Percentiles rank a stretch among this genome's conserved stretches.
Conservation (phyloP, 1,140 invertebrate species). For the Drosophila sucinea region DNA sequence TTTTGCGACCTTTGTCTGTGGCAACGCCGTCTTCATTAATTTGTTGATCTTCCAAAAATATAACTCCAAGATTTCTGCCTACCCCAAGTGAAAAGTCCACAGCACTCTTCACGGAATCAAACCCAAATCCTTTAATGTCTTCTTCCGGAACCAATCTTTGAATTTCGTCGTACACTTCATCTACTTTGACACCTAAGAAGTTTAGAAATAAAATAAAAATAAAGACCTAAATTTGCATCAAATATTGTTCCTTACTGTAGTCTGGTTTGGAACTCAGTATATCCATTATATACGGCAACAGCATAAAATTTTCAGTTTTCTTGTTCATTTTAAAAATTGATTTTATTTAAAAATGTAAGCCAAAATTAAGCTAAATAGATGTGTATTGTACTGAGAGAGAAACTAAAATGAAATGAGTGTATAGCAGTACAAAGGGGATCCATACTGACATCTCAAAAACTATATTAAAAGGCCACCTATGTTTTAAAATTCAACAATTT, state of each 20-base stretch:
- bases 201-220: neutral
- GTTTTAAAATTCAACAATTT: neutral
- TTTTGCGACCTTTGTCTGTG: no score
- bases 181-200: constrained; percentile 23
- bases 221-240: neutral
- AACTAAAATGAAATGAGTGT: neutral
- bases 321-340: constrained; percentile 24
- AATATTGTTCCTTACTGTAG: constrained; percentile 28
- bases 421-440: neutral
- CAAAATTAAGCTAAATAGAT: neutral
- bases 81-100: constrained; percentile 41
- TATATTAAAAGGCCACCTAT: neutral
- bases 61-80: constrained; percentile 46
- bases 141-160: constrained; percentile 8
- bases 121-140: constrained; percentile 33
- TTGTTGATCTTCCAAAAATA: constrained; percentile 24
- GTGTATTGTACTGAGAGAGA: neutral
- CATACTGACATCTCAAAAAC: neutral
- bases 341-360: neutral
- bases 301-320: constrained; percentile 24
- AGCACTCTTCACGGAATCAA: constrained; percentile 27
- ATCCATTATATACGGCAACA: constrained; percentile 49
- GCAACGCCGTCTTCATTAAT: no score
- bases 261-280: constrained; percentile 40
- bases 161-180: constrained; percentile 16